phyloP scores from a whole-genome alignment of 2,113 vertebrate species.

The Albula glossodonta region DNA sequence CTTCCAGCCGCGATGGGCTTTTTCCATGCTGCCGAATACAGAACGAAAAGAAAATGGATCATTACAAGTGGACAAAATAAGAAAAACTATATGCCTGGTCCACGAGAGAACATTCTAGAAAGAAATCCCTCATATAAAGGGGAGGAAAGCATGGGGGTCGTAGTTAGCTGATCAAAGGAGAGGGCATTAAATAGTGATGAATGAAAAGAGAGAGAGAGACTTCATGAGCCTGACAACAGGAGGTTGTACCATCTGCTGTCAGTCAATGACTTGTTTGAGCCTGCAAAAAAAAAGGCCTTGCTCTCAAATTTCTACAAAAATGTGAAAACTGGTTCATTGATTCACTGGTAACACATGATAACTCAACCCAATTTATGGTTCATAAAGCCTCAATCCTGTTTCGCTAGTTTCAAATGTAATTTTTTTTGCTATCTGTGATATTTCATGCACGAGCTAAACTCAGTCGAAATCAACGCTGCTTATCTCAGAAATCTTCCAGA shows the following conservation, averaged over 20 bases:
- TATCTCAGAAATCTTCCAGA: neutral
- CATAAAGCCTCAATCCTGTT: neutral
- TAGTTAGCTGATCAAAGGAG: neutral
- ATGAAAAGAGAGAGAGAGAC: neutral
- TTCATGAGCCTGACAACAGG: neutral
- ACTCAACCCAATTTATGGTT: neutral
- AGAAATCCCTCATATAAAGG: neutral
- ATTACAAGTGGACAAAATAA: neutral
- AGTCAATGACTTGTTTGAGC: neutral
- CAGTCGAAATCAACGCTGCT: neutral
- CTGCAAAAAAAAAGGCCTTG: too few species aligned
- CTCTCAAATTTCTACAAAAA: too few species aligned
- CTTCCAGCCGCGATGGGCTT: neutral
- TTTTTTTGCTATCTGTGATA: neutral
- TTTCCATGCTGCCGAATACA: conserved; percentile 4
- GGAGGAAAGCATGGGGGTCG: too few species aligned
- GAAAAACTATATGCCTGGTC: neutral
- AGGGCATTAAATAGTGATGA: neutral
- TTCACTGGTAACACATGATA: neutral
- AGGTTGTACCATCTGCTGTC: neutral
- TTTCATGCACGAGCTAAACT: neutral
- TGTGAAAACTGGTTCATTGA: neutral
- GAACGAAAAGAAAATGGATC: conserved; percentile 2
- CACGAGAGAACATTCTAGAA: neutral
- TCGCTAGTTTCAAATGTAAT: neutral